These are phyloP conservation scores for Perca fluviatilis DNA, from an alignment of 2,113 vertebrate species.

Conservation along the genomic window DNA sequence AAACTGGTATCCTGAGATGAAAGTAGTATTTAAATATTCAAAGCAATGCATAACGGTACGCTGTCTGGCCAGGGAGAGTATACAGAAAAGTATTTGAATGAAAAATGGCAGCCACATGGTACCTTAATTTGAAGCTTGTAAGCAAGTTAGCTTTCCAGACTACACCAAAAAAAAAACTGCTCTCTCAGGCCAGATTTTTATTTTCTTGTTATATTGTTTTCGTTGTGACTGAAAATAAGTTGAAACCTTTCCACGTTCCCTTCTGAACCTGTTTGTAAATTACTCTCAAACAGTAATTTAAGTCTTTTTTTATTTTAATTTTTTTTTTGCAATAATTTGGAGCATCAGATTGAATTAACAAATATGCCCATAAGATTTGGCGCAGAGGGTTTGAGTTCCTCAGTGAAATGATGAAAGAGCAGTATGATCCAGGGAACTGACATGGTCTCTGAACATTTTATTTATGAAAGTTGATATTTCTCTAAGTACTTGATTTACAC, in stretches of 20 bases:
- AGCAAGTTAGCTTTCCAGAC: slow-evolving; percentile 49
- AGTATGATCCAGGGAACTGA: slow-evolving; percentile 13
- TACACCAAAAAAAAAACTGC: slow-evolving; percentile 12
- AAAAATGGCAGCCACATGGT: slow-evolving; percentile 47
- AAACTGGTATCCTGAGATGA: slow-evolving; percentile 18
- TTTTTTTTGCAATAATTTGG: slow-evolving; percentile 6
- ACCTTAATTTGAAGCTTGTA: slow-evolving; percentile 52
- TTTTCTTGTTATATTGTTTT: slow-evolving; percentile 35
- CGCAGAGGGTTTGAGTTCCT: slow-evolving; percentile 1
- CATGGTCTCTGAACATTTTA: slow-evolving; percentile 17
- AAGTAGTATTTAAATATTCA: slow-evolving; percentile 46
- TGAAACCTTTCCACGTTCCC: slow-evolving; percentile 63
- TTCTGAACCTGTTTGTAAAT: slow-evolving; percentile 36
- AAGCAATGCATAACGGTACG: neutral
- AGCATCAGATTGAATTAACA: slow-evolving; percentile 36
- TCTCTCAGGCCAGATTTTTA: slow-evolving; percentile 64
- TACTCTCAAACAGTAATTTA: slow-evolving; percentile 8
- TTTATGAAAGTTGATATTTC: slow-evolving; percentile 15
- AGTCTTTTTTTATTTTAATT: too few species aligned
- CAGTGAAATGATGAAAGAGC: slow-evolving; percentile 14
- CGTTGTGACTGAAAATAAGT: slow-evolving; percentile 51
- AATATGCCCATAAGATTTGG: slow-evolving; percentile 25
- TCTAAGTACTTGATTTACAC: slow-evolving; percentile 19
- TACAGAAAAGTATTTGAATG: slow-evolving; percentile 50
- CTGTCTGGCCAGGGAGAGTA: slow-evolving; percentile 16